Evolutionary conservation across 1,140 invertebrate species (phyloP).

Genomic region (Oedothorax gibbosus): DNA sequence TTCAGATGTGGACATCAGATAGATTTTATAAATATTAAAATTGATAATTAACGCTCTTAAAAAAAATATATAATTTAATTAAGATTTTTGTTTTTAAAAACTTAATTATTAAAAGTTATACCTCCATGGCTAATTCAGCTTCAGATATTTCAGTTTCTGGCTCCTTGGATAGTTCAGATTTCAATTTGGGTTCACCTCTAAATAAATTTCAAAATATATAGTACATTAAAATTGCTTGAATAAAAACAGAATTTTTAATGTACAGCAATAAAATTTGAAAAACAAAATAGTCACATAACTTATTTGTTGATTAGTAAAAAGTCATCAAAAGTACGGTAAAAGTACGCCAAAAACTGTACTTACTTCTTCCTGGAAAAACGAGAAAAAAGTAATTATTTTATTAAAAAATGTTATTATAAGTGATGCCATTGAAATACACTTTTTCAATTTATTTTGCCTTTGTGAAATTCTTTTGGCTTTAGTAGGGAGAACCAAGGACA

Average conservation of each 20-base stretch:
- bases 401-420: not conserved
- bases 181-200: constrained; percentile 42
- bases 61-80: not conserved
- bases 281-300: not conserved
- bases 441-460: too few relatives aligned
- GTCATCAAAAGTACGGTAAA: not conserved
- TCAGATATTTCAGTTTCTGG: constrained; percentile 47
- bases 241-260: not conserved
- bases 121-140: constrained; percentile 67
- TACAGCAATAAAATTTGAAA: not conserved
- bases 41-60: not conserved
- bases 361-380: constrained; percentile 22
- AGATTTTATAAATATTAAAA: not conserved
- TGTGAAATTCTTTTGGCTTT: too few relatives aligned
- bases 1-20: not conserved
- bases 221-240: not conserved
- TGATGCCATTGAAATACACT: too few relatives aligned
- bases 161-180: constrained; percentile 38
- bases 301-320: not conserved
- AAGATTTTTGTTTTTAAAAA: not conserved
- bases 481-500: too few relatives aligned
- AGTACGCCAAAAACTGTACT: not conserved
- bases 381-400: not conserved
- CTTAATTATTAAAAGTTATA: not conserved
- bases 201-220: not conserved